A percentile compares a stretch with the other conserved stretches of the same genome.
Evolutionary conservation across 92 coral and sea anemone genomes (phyloP).

Genomic region (Actinostola sp.): DNA sequence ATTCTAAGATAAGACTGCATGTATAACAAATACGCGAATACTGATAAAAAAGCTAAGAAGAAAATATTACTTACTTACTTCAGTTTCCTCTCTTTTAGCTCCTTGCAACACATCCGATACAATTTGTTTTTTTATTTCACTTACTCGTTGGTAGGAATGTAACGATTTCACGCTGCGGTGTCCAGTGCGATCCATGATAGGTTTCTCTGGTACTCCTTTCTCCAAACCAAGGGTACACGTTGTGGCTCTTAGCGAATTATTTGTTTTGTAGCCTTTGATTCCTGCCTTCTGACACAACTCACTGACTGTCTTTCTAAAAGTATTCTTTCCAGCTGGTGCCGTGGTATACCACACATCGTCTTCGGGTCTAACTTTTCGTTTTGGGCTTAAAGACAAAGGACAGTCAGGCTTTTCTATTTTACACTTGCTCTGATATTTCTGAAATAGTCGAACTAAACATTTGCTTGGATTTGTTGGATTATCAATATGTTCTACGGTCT

Average conservation of each 20-base stretch:
- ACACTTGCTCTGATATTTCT: too few species aligned
- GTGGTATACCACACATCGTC: conserved; percentile 4
- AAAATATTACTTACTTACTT: too few species aligned
- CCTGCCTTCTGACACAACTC: conserved; percentile 15
- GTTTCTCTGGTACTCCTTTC: conserved; percentile 26
- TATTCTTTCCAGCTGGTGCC: conserved; percentile 31
- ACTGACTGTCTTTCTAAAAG: conserved; percentile 19
- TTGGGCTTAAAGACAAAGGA: conserved; percentile 33
- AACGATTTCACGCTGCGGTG: conserved; percentile 28
- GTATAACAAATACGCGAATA: too few species aligned
- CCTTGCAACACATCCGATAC: conserved; percentile 5
- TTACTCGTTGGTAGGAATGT: conserved; percentile 31
- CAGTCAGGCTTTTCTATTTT: too few species aligned
- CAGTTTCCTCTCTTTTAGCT: background rate
- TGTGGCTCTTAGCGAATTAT: conserved; percentile 43
- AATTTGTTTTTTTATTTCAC: conserved; percentile 2
- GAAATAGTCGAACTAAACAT: too few species aligned
- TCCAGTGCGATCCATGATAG: conserved; percentile 34
- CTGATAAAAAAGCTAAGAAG: too few species aligned
- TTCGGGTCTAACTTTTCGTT: too few species aligned
- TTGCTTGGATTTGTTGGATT: too few species aligned
- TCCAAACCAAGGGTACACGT: conserved; percentile 31
- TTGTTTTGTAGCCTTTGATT: conserved; percentile 34
- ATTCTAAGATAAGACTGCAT: too few species aligned
- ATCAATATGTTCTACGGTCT: too few species aligned